These are phyloP conservation scores for Coluber constrictor DNA, from an alignment of 2,797 vertebrate genomes.

Conservation along the genomic window DNA sequence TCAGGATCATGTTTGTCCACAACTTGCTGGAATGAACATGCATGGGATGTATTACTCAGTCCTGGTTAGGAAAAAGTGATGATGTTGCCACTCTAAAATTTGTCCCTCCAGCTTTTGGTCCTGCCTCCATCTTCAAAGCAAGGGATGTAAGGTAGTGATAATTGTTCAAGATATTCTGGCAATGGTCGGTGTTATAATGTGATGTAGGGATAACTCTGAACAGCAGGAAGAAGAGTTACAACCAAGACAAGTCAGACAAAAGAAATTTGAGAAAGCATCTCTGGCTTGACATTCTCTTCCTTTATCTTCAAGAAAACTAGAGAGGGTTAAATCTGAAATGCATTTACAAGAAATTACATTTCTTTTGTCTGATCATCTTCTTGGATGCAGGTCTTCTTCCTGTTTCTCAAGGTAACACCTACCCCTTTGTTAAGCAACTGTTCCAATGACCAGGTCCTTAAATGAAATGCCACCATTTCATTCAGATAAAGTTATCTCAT, in stretches of 20 bases:
- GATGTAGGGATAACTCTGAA: not conserved
- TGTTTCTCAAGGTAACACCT: not conserved
- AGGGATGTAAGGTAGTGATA: not conserved
- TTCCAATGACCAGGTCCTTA: not conserved
- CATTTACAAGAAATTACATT: not conserved
- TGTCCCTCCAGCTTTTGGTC: not conserved
- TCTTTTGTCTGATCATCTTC: not conserved
- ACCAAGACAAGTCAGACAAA: not conserved
- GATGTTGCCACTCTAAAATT: not conserved
- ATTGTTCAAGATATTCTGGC: not conserved
- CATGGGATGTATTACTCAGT: not conserved
- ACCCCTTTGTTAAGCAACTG: not conserved
- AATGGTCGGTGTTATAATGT: not conserved
- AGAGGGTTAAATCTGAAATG: not conserved
- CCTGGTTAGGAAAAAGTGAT: not conserved
- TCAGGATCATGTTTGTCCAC: not conserved
- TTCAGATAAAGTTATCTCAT: not conserved
- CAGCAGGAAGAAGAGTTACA: not conserved
- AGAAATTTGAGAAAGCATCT: not conserved
- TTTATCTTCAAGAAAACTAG: not conserved
- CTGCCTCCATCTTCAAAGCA: not conserved
- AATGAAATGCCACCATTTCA: not conserved
- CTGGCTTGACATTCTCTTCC: not conserved
- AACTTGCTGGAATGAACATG: not conserved
- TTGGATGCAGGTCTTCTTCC: not conserved